A percentile compares a stretch with the other conserved stretches of the same genome.
phyloP scores from a whole-genome alignment of 1,140 invertebrate species.

The Drosophila parvula region DNA sequence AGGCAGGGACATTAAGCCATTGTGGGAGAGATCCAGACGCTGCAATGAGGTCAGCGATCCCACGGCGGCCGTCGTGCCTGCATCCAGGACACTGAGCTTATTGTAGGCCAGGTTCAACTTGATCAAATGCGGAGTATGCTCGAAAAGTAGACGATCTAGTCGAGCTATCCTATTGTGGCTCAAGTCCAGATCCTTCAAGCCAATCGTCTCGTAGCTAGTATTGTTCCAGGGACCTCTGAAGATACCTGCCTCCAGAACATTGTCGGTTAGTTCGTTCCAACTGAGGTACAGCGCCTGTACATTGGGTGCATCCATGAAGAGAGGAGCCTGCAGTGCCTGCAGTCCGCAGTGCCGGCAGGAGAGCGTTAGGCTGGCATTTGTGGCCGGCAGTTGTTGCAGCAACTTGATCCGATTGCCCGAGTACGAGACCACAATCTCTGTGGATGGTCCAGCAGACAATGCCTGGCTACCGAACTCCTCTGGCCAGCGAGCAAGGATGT shows the following conservation, averaged over 20 bases:
- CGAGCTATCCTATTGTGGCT: constrained; percentile 88
- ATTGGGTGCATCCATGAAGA: constrained; percentile 88
- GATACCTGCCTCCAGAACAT: constrained; percentile 85
- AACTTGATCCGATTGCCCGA: constrained; percentile 83
- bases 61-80: constrained; percentile 86
- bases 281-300: constrained; percentile 89
- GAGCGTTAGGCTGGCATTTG: constrained; percentile 76
- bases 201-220: constrained; percentile 87
- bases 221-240: constrained; percentile 86
- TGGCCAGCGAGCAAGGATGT: constrained; percentile 84
- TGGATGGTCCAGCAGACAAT: constrained; percentile 24
- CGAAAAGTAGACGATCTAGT: constrained; percentile 88
- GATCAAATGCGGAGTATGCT: constrained; percentile 88
- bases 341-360: constrained; percentile 85
- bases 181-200: constrained; percentile 87
- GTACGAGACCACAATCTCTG: constrained; percentile 82
- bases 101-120: constrained; percentile 89
- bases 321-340: constrained; percentile 86
- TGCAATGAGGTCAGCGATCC: constrained; percentile 84
- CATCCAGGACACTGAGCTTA: constrained; percentile 87
- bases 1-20: constrained; percentile 85
- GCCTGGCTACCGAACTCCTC: constrained; percentile 61
- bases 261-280: constrained; percentile 88
- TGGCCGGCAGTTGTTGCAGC: constrained; percentile 83
- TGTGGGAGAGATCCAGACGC: constrained; percentile 86